Conservation (phyloP, 2,113 vertebrate species). For the Arvicanthis niloticus region DNA sequence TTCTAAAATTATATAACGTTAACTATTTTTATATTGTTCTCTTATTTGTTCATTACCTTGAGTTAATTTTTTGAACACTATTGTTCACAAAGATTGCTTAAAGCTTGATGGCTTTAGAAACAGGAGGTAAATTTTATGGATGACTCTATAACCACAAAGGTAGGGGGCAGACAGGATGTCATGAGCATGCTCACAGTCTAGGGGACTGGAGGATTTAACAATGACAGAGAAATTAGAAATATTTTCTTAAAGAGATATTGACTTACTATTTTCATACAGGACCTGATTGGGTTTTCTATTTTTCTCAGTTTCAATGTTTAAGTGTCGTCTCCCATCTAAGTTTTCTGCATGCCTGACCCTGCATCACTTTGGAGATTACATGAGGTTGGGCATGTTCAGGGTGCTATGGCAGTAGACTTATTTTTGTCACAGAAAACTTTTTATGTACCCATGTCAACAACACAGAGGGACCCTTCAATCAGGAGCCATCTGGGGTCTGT, state of each 20-base stretch:
- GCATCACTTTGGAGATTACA: not conserved
- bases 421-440: conserved; percentile 59
- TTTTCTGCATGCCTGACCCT: no score
- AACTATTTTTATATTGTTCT: conserved; percentile 22
- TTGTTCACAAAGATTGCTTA: not conserved
- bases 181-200: no score
- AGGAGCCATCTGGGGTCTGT: conserved; percentile 41
- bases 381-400: not conserved
- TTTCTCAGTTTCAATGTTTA: conserved; percentile 58
- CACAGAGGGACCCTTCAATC: conserved; percentile 47
- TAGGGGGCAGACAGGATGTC: no score
- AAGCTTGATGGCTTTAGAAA: not conserved
- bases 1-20: not conserved
- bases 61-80: conserved; percentile 41
- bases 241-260: conserved; percentile 51
- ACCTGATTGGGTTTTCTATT: conserved; percentile 11
- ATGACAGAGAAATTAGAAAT: not conserved
- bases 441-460: conserved; percentile 51
- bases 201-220: not conserved
- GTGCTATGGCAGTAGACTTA: not conserved
- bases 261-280: not conserved
- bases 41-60: conserved; percentile 43
- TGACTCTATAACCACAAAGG: not conserved
- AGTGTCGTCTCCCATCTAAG: not conserved
- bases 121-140: not conserved